Percentiles rank a stretch among this genome's conserved stretches.
Conservation (phyloP, 2,888 invertebrate genomes). For the Andrena haemorrhoa region DNA sequence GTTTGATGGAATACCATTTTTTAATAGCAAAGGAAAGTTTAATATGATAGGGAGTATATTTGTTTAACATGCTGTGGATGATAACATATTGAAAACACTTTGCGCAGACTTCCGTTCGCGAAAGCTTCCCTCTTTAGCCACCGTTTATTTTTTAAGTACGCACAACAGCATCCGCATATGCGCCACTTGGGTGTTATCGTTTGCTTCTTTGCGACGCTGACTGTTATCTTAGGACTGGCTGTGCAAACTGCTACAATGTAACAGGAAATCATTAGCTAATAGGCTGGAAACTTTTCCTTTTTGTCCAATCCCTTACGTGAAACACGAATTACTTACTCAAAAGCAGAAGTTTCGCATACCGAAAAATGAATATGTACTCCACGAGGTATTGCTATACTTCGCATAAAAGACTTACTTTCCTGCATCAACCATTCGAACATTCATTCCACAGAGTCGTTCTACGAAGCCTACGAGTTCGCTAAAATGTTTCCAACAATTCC, state of each 20-base stretch:
- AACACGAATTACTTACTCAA: background rate
- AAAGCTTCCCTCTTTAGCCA: conserved; percentile 4
- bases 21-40: background rate
- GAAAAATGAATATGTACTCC: background rate
- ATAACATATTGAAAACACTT: background rate
- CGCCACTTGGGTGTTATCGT: conserved; percentile 7
- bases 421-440: background rate
- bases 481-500: background rate
- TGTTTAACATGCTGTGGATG: background rate
- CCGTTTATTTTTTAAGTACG: conserved; percentile 10
- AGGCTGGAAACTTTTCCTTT: background rate
- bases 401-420: background rate
- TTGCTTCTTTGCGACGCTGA: background rate
- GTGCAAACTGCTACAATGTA: background rate
- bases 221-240: background rate
- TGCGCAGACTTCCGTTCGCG: background rate
- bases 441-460: background rate
- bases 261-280: background rate
- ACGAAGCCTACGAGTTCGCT: background rate
- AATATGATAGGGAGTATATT: background rate
- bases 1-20: conserved; percentile 3
- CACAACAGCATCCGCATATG: background rate
- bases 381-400: background rate
- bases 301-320: background rate
- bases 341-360: background rate